A percentile compares a stretch with the other conserved stretches of the same genome.
Evolutionary conservation across 2,113 vertebrate genomes (phyloP).

Genomic region (Microcebus ravelobensis): DNA sequence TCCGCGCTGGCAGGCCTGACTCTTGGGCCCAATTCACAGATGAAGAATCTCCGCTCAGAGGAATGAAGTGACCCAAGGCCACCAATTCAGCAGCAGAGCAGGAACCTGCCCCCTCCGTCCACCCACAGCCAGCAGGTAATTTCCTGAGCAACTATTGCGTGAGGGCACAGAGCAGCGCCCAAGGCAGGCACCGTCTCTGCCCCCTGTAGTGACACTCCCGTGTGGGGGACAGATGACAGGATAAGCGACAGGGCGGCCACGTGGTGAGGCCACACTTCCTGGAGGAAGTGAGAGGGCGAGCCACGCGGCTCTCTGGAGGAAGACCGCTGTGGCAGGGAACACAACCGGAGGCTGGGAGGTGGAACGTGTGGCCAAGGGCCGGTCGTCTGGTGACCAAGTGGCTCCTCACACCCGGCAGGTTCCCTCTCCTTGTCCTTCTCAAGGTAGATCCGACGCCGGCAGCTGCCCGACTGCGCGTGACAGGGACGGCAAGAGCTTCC

Average conservation of each 20-base stretch:
- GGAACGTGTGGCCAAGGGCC: background rate
- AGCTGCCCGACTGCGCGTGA: background rate
- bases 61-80: background rate
- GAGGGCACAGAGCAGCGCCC: background rate
- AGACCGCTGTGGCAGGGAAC: background rate
- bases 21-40: background rate
- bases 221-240: background rate
- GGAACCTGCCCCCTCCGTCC: background rate
- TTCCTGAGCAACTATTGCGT: too few species aligned
- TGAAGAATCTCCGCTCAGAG: fast-evolving
- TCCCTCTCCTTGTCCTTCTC: background rate
- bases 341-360: fast-evolving
- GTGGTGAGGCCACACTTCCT: fast-evolving
- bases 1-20: fast-evolving
- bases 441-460: fast-evolving
- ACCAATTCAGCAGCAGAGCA: background rate
- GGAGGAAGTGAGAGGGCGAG: too few species aligned
- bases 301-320: background rate
- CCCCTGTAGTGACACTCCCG: fast-evolving
- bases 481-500: too few species aligned
- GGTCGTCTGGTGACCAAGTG: background rate
- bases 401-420: background rate
- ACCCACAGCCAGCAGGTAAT: background rate
- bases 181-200: background rate
- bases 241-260: too few species aligned